phyloP scores from a whole-genome alignment of 1,140 invertebrate genomes.

The Brachionus koreanus region DNA sequence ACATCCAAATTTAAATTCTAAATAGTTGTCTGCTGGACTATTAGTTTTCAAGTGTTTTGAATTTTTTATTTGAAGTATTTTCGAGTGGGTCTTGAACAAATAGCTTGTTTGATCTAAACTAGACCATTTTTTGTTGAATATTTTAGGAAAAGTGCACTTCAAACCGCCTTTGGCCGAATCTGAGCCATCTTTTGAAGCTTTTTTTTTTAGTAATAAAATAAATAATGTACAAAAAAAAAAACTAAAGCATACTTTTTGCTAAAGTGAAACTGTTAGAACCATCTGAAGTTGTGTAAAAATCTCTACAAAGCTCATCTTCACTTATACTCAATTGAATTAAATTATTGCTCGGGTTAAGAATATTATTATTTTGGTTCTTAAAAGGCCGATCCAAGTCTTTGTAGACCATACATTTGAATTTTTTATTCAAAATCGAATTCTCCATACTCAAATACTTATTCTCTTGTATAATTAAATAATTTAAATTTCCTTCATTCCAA shows the following conservation, averaged over 20 bases:
- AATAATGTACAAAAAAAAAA: neutral
- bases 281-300: slow-evolving; percentile 2
- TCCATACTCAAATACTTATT: neutral
- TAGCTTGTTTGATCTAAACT: slow-evolving; percentile 18
- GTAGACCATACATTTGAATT: slow-evolving; percentile 25
- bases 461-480: slow-evolving; percentile 30
- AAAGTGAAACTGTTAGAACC: slow-evolving; percentile 7
- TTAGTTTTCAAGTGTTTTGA: neutral
- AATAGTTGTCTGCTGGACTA: neutral
- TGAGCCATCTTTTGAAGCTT: neutral
- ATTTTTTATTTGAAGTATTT: slow-evolving; percentile 8
- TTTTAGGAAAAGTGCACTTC: slow-evolving; percentile 14
- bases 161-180: neutral
- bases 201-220: neutral
- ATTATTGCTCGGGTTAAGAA: slow-evolving; percentile 2
- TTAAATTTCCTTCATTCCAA: slow-evolving; percentile 35
- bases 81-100: neutral
- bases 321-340: slow-evolving; percentile 11
- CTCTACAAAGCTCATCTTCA: slow-evolving; percentile 35
- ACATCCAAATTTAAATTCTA: neutral
- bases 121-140: slow-evolving; percentile 36
- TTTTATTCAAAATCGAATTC: neutral
- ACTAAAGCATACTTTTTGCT: neutral
- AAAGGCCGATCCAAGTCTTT: slow-evolving; percentile 12
- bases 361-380: slow-evolving; percentile 22